A percentile compares a stretch with the other conserved stretches of the same genome.
Conservation (phyloP, 37 sponge, comb jelly and placozoan genomes). For the Chondrilla cf. caribensis region DNA sequence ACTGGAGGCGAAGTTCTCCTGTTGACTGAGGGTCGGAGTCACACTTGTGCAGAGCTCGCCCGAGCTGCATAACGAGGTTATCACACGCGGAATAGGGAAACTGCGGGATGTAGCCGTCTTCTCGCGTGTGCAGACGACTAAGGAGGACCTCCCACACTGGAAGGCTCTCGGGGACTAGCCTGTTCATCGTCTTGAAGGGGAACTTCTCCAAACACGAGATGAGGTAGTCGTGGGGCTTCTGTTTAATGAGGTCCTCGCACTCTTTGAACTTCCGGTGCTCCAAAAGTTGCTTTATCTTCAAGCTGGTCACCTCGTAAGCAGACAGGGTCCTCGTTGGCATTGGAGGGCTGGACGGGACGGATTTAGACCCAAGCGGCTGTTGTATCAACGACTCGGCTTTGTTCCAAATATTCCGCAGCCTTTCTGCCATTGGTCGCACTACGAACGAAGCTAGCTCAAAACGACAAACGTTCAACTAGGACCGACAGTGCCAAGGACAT, state of each 20-base stretch:
- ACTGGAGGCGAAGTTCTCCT: slow-evolving; percentile 14
- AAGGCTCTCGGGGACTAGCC: slow-evolving; percentile 45
- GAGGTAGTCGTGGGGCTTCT: slow-evolving; percentile 40
- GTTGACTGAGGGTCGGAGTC: background rate
- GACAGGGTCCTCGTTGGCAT: background rate
- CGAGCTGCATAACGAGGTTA: slow-evolving; percentile 52
- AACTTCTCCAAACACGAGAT: slow-evolving; percentile 56
- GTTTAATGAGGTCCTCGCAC: slow-evolving; percentile 37
- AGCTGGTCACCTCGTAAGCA: slow-evolving; percentile 40
- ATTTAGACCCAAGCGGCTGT: background rate
- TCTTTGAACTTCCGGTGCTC: slow-evolving; percentile 41
- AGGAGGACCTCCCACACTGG: slow-evolving; percentile 75
- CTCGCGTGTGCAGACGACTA: slow-evolving; percentile 52
- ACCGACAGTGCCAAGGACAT: no score
- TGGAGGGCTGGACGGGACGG: background rate
- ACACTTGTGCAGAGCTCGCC: slow-evolving; percentile 30
- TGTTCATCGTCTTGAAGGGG: slow-evolving; percentile 60
- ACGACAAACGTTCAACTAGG: no score
- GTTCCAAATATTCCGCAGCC: background rate
- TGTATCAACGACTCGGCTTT: background rate
- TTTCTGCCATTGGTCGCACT: slow-evolving; percentile 9
- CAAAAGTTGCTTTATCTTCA: slow-evolving; percentile 44
- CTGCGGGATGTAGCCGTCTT: slow-evolving; percentile 65
- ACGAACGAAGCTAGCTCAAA: no score
- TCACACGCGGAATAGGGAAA: slow-evolving; percentile 65